Conservation (phyloP, 1,140 invertebrate species). For the Nasonia vitripennis region DNA sequence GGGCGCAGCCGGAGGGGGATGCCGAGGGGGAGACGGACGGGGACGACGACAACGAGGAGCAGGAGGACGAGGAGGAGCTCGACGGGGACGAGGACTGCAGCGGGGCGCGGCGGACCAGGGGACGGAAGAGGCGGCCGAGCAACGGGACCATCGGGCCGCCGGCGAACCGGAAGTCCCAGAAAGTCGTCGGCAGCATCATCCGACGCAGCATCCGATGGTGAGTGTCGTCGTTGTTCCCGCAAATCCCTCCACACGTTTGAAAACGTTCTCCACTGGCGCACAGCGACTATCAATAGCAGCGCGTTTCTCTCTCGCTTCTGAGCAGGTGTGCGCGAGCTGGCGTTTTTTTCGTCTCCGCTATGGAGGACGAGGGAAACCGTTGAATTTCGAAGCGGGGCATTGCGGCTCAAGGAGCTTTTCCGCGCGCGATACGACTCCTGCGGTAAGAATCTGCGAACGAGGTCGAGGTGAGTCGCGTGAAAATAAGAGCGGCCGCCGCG, state of each 20-base stretch:
- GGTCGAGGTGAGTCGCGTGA: constrained; percentile 45
- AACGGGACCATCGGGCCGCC: constrained; percentile 35
- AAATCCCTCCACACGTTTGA: not conserved
- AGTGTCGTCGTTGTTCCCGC: constrained; percentile 52
- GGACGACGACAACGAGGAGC: constrained; percentile 18
- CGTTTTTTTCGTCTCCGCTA: not conserved
- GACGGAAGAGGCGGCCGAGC: not conserved
- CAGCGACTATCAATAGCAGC: too few relatives aligned
- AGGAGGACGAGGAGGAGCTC: constrained; percentile 29
- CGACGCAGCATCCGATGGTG: constrained; percentile 71
- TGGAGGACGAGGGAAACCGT: not conserved
- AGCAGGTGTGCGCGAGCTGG: not conserved
- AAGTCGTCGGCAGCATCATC: constrained; percentile 70
- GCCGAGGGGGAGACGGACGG: not conserved
- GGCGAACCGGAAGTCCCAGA: constrained; percentile 64
- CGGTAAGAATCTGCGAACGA: constrained; percentile 40
- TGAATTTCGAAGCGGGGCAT: not conserved
- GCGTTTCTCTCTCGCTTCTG: too few relatives aligned
- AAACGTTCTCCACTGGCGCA: not conserved
- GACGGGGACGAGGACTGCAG: constrained; percentile 46
- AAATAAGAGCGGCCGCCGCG: constrained; percentile 37
- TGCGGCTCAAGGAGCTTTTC: constrained; percentile 2
- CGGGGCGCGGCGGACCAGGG: not conserved
- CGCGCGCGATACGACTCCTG: not conserved
- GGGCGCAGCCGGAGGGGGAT: constrained; percentile 46